Conservation (phyloP, 2,797 vertebrate species). For the Sparidentex hasta region DNA sequence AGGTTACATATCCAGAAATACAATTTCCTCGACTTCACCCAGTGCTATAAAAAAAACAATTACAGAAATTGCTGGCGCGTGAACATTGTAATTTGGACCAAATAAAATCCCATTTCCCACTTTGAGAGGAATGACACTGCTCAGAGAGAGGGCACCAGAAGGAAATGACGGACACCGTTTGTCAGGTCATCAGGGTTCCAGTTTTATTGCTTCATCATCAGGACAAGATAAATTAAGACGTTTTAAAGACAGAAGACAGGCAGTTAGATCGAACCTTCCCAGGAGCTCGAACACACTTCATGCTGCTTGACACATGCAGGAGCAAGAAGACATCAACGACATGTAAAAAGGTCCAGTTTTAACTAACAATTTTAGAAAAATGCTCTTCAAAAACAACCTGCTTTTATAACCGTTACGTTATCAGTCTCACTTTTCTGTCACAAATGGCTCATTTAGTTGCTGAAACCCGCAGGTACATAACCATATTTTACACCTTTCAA, state of each 20-base stretch:
- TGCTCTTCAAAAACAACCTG: slow-evolving; percentile 8
- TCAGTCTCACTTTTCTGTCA: slow-evolving; percentile 6
- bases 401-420: slow-evolving; percentile 15
- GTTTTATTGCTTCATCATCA: slow-evolving; percentile 68
- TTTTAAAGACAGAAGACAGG: slow-evolving; percentile 49
- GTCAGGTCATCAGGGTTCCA: slow-evolving; percentile 57
- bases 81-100: slow-evolving; percentile 49
- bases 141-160: background rate
- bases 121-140: slow-evolving; percentile 35
- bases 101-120: slow-evolving; percentile 57
- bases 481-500: background rate
- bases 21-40: slow-evolving; percentile 25
- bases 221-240: slow-evolving; percentile 71
- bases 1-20: slow-evolving; percentile 38
- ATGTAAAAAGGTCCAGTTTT: slow-evolving; percentile 37
- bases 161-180: slow-evolving; percentile 7
- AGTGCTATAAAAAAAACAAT: slow-evolving; percentile 40
- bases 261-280: slow-evolving; percentile 33
- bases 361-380: slow-evolving; percentile 22
- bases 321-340: slow-evolving; percentile 28
- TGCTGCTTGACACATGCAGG: slow-evolving; percentile 20
- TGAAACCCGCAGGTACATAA: slow-evolving; percentile 15
- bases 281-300: slow-evolving; percentile 12
- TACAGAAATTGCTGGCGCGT: slow-evolving; percentile 35
- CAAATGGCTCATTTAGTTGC: slow-evolving; percentile 37